phyloP scores from a whole-genome alignment of 1,140 invertebrate genomes.

The Megathymus violae region DNA sequence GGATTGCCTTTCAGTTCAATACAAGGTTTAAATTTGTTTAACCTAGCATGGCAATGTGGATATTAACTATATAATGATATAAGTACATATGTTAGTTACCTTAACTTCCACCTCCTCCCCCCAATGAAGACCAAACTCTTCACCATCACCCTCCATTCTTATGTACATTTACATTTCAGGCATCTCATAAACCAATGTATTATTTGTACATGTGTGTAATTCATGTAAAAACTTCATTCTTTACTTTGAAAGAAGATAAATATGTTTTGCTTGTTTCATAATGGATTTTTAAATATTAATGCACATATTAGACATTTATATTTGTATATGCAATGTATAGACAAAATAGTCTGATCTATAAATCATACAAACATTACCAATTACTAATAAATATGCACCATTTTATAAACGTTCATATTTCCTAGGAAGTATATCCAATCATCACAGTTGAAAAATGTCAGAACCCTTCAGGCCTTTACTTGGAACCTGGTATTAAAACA shows the following conservation, averaged over 20 bases:
- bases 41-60: no score
- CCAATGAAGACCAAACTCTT: conserved; percentile 77
- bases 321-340: no score
- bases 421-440: no score
- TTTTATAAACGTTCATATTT: no score
- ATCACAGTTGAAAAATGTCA: no score
- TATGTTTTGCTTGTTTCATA: not conserved
- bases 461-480: no score
- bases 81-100: conserved; percentile 52
- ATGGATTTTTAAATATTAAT: not conserved
- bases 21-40: no score
- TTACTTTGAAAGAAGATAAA: not conserved
- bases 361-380: not conserved
- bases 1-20: no score
- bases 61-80: no score
- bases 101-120: conserved; percentile 78
- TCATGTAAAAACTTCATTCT: conserved; percentile 2
- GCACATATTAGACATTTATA: no score
- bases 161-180: conserved; percentile 18
- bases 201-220: conserved; percentile 5
- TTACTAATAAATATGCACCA: not conserved
- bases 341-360: not conserved
- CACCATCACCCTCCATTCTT: conserved; percentile 67
- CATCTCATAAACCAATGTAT: conserved; percentile 1
- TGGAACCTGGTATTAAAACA: no score